These are phyloP conservation scores for Nixonia krombeini DNA, from an alignment of 1,140 invertebrate species.

Conservation along the genomic window DNA sequence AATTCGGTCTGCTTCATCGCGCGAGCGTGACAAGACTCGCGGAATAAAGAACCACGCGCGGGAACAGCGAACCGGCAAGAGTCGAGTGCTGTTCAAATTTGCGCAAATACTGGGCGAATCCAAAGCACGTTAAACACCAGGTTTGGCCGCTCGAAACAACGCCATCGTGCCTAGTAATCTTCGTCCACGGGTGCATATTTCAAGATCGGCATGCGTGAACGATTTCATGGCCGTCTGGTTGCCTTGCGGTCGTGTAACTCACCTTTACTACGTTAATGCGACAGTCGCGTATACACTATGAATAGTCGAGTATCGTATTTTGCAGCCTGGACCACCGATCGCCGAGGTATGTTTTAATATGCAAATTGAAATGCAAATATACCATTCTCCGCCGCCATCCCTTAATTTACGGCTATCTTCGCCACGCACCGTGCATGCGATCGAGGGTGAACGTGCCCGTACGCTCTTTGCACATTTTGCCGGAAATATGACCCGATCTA, in stretches of 20 bases:
- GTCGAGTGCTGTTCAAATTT: constrained; percentile 23
- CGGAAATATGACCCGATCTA: too few species aligned
- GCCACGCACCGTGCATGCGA: too few species aligned
- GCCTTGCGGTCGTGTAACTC: constrained; percentile 68
- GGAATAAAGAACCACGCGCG: too few species aligned
- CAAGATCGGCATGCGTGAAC: constrained; percentile 70
- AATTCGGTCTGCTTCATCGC: too few species aligned
- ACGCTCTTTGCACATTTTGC: too few species aligned
- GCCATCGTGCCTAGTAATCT: constrained; percentile 56
- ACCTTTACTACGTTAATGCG: constrained; percentile 66
- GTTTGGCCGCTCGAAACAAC: constrained; percentile 36
- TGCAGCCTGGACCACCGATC: constrained; percentile 52
- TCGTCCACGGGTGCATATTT: constrained; percentile 65
- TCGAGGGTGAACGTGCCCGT: too few species aligned
- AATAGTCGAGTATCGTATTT: constrained; percentile 60
- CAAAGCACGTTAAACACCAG: constrained; percentile 8
- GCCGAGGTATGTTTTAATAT: constrained; percentile 64
- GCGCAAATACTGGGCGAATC: constrained; percentile 35
- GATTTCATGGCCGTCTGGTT: constrained; percentile 68
- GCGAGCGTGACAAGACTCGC: too few species aligned
- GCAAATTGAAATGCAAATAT: constrained; percentile 69
- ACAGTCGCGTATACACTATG: constrained; percentile 47
- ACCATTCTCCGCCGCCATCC: too few species aligned
- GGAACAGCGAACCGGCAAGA: background rate
- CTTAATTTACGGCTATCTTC: too few species aligned